Percentiles rank a stretch among this genome's conserved stretches.
Conservation (phyloP, 2,113 vertebrate genomes). For the Xiphophorus maculatus region DNA sequence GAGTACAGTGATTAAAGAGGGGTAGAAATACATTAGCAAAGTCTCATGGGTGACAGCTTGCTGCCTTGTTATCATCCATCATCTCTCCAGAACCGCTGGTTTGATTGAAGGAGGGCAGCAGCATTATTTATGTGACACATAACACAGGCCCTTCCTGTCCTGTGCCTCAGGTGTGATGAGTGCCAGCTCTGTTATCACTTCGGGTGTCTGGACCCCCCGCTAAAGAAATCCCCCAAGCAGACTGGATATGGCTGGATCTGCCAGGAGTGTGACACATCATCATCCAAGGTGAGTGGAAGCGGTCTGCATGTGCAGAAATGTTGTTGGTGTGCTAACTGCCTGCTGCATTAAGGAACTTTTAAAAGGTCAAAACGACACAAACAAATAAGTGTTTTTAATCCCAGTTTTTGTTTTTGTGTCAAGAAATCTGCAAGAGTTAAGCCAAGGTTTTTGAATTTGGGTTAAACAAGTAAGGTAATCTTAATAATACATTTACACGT, state of each 20-base stretch:
- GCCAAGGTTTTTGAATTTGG: too few relatives aligned
- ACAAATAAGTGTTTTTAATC: neutral
- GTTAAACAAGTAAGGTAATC: too few relatives aligned
- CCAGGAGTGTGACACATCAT: slow-evolving; percentile 97
- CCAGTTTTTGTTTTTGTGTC: neutral
- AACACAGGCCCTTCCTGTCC: slow-evolving; percentile 47
- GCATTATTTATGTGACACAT: slow-evolving; percentile 44
- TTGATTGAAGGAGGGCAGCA: neutral
- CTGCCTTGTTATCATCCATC: slow-evolving; percentile 67
- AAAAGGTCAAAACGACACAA: neutral
- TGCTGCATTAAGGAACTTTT: neutral
- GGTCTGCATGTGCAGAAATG: neutral
- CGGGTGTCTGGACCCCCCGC: slow-evolving; percentile 96
- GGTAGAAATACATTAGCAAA: slow-evolving; percentile 60
- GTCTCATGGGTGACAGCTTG: slow-evolving; percentile 66
- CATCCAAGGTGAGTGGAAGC: slow-evolving; percentile 91
- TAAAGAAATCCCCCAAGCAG: slow-evolving; percentile 99
- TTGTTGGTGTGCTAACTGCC: too few relatives aligned
- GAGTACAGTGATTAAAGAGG: slow-evolving; percentile 38
- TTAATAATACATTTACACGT: too few relatives aligned
- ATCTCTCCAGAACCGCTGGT: slow-evolving; percentile 23
- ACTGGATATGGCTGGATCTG: slow-evolving; percentile 99
- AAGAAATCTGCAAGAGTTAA: neutral
- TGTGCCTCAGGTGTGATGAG: slow-evolving; percentile 91
- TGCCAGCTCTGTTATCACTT: slow-evolving; percentile 98